Percentiles rank a stretch among this genome's conserved stretches.
These are phyloP conservation scores for Meandrusa payeni DNA, from an alignment of 2,888 invertebrate species.

Conservation along the genomic window DNA sequence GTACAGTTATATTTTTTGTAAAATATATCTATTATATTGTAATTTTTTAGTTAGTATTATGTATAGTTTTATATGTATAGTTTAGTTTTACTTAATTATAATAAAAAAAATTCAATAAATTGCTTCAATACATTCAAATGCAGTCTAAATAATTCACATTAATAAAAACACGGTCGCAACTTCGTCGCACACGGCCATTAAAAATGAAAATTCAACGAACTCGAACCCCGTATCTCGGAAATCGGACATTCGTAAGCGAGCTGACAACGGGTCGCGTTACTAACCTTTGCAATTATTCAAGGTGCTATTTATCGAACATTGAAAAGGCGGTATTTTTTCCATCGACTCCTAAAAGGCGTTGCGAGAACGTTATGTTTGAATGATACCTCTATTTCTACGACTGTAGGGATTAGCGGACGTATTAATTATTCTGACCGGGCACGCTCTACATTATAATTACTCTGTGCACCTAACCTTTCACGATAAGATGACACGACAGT, in stretches of 20 bases:
- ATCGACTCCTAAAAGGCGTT: slow-evolving; percentile 11
- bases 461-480: slow-evolving; percentile 8
- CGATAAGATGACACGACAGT: slow-evolving; percentile 1
- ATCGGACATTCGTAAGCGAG: slow-evolving; percentile 45
- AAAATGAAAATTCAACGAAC: slow-evolving; percentile 5
- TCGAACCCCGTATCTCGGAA: slow-evolving; percentile 33
- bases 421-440: slow-evolving; percentile 4
- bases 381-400: slow-evolving; percentile 7
- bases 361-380: not conserved
- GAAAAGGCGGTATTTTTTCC: slow-evolving; percentile 13
- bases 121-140: not conserved
- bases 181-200: not conserved
- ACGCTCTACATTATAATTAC: slow-evolving; percentile 9
- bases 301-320: slow-evolving; percentile 22
- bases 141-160: no score
- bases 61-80: no score
- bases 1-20: no score
- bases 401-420: slow-evolving; percentile 7
- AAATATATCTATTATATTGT: no score
- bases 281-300: slow-evolving; percentile 39
- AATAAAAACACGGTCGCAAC: no score
- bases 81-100: no score
- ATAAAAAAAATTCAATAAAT: no score
- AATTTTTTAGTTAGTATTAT: no score
- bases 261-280: slow-evolving; percentile 47